Evolutionary conservation across 2,888 invertebrate genomes (phyloP).

Genomic region (Plutella xylostella): DNA sequence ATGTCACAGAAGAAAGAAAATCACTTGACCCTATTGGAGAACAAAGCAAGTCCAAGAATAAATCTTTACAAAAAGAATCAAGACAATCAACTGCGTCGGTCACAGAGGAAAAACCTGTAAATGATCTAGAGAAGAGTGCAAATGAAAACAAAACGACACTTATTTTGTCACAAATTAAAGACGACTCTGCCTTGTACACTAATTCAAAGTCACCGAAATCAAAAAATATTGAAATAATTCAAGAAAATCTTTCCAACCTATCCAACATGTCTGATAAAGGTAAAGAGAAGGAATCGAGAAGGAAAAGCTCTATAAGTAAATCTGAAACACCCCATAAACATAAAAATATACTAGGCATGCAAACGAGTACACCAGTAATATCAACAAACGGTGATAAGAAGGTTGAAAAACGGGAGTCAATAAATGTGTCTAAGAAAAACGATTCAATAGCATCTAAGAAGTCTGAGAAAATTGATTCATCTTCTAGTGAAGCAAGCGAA

Average conservation of each 20-base stretch:
- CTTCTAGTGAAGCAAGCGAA: slow-evolving; percentile 15
- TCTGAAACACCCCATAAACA: slow-evolving; percentile 56
- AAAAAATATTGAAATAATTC: slow-evolving; percentile 26
- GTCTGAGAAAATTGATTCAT: neutral
- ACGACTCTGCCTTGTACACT: slow-evolving; percentile 30
- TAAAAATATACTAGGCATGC: slow-evolving; percentile 30
- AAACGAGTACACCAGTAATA: slow-evolving; percentile 40
- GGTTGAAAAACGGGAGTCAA: slow-evolving; percentile 12
- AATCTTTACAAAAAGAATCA: slow-evolving; percentile 6
- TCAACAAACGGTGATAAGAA: slow-evolving; percentile 22
- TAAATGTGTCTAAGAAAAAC: neutral
- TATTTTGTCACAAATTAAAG: slow-evolving; percentile 45
- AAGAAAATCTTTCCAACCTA: slow-evolving; percentile 14
- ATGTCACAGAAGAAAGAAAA: too few species aligned
- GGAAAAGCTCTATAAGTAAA: slow-evolving; percentile 35
- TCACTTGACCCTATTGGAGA: too few species aligned
- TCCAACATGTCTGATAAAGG: neutral
- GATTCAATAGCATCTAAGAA: neutral
- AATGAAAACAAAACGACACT: slow-evolving; percentile 45
- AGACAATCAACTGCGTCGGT: too few species aligned
- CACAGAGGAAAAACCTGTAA: neutral
- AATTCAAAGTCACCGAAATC: too few species aligned
- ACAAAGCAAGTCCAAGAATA: too few species aligned
- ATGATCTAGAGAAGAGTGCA: slow-evolving; percentile 1
- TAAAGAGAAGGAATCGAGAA: slow-evolving; percentile 30